Evolutionary conservation across 2,113 vertebrate species (phyloP).

Genomic region (Copsychus sechellarum): DNA sequence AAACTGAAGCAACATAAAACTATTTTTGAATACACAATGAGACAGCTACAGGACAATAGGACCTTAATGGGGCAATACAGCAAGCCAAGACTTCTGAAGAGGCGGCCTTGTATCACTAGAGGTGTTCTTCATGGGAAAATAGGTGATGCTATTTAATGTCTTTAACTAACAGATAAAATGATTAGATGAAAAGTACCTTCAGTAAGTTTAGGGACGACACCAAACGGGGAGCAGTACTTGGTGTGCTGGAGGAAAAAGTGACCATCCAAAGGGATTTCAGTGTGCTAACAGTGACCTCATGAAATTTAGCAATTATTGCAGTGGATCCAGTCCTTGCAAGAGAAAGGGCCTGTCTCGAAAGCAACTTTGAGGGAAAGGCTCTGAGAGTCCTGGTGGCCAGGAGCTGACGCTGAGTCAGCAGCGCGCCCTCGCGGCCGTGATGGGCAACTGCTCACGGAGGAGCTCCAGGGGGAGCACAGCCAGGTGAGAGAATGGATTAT

Average conservation of each 20-base stretch:
- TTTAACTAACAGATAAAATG: neutral
- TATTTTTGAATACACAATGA: neutral
- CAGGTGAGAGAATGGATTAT: neutral
- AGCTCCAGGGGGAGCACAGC: fast-evolving
- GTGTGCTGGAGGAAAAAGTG: neutral
- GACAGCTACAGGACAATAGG: neutral
- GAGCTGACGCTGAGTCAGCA: neutral
- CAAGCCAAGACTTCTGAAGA: neutral
- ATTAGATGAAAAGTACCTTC: neutral
- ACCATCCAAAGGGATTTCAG: neutral
- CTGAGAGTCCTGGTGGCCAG: neutral
- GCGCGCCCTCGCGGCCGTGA: neutral
- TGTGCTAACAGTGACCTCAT: neutral
- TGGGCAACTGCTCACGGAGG: neutral
- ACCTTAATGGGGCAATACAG: neutral
- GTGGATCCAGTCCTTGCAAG: neutral
- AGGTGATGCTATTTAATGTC: neutral
- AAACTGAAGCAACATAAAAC: neutral
- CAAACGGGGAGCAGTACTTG: neutral
- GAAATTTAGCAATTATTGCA: neutral
- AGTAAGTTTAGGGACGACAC: neutral
- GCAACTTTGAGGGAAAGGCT: neutral
- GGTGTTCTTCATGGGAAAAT: neutral
- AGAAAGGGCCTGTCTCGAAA: neutral
- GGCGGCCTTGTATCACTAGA: neutral